phyloP scores from a whole-genome alignment of 2,888 invertebrate species.

The Eilema caniola region DNA sequence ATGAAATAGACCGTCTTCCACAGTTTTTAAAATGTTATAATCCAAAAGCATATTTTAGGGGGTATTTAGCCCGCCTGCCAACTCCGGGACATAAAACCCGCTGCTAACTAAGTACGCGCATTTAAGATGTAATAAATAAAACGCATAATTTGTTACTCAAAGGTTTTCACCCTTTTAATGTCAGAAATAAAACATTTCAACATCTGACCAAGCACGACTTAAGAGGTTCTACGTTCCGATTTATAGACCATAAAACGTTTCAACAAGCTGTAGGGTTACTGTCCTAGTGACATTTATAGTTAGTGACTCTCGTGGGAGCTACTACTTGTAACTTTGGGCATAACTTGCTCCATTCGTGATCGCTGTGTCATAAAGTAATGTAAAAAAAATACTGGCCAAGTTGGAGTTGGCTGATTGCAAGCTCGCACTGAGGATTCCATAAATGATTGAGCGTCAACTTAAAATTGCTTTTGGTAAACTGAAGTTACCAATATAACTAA shows the following conservation, averaged over 20 bases:
- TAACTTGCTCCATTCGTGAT: slow-evolving; percentile 15
- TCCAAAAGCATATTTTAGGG: not conserved
- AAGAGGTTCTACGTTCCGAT: slow-evolving; percentile 63
- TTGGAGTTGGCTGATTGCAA: no score
- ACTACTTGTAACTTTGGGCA: slow-evolving; percentile 56
- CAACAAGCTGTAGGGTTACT: slow-evolving; percentile 72
- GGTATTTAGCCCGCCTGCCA: not conserved
- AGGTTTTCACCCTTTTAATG: slow-evolving; percentile 55
- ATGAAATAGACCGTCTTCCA: not conserved
- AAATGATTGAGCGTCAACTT: no score
- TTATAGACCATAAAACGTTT: slow-evolving; percentile 79
- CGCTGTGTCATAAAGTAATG: not conserved
- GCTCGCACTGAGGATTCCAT: no score
- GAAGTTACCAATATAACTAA: no score
- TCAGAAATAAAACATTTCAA: slow-evolving; percentile 64
- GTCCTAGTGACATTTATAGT: slow-evolving; percentile 72
- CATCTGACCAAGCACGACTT: slow-evolving; percentile 68
- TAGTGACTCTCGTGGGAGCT: slow-evolving; percentile 57
- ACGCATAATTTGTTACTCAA: slow-evolving; percentile 40
- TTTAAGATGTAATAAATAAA: slow-evolving; percentile 49
- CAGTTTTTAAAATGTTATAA: not conserved
- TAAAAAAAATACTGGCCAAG: not conserved
- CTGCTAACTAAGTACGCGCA: slow-evolving; percentile 31
- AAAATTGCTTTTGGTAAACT: no score
- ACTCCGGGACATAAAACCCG: slow-evolving; percentile 5